phyloP scores from a whole-genome alignment of 2,797 vertebrate species.

The Amblyraja radiata region DNA sequence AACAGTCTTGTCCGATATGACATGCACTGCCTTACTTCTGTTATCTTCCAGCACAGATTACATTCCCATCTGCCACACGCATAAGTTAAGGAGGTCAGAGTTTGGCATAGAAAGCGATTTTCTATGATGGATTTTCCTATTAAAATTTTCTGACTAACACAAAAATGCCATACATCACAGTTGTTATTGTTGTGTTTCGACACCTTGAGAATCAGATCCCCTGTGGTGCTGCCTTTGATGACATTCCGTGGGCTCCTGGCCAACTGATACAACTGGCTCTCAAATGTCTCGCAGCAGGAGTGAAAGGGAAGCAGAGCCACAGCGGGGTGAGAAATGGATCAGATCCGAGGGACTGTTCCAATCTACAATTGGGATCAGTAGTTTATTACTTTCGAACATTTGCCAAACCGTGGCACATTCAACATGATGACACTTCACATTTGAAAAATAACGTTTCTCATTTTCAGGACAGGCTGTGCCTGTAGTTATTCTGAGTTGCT shows the following conservation, averaged over 20 bases:
- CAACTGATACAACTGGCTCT: conserved; percentile 19
- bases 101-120: conserved; percentile 9
- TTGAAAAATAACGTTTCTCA: not conserved
- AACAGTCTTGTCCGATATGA: not conserved
- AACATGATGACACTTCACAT: not conserved
- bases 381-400: not conserved
- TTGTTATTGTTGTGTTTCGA: conserved; percentile 21
- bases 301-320: not conserved
- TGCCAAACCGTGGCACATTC: not conserved
- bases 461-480: not conserved
- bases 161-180: conserved; percentile 22
- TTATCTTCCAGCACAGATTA: not conserved
- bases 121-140: conserved; percentile 32
- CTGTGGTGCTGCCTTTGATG: not conserved
- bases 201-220: not conserved
- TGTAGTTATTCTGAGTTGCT: not conserved
- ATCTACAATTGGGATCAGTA: not conserved
- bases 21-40: not conserved
- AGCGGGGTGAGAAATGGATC: not conserved
- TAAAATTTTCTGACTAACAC: conserved; percentile 10
- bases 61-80: not conserved
- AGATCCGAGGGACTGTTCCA: not conserved
- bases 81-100: conserved; percentile 23
- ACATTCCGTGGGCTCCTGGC: conserved; percentile 13
- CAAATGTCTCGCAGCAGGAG: not conserved